A percentile compares a stretch with the other conserved stretches of the same genome.
Evolutionary conservation across 2,888 invertebrate genomes (phyloP).

Genomic region (Dryomyza anilis): DNA sequence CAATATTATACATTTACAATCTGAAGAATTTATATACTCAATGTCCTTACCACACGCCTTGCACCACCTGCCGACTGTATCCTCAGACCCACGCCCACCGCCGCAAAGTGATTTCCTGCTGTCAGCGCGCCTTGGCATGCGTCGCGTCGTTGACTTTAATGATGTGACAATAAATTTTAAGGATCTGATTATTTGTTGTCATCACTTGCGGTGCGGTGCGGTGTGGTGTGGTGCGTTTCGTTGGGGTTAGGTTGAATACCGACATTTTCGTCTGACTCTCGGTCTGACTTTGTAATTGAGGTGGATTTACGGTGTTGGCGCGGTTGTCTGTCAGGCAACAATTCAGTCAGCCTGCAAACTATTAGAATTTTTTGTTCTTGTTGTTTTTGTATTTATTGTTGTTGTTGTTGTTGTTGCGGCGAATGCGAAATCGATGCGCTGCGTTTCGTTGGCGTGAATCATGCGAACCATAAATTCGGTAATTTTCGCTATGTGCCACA

Average conservation of each 20-base stretch:
- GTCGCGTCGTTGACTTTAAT: conserved; percentile 18
- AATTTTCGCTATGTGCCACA: conserved; percentile 14
- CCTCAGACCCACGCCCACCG: too few relatives aligned
- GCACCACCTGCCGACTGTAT: too few relatives aligned
- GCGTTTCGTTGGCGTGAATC: conserved; percentile 14
- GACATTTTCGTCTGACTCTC: background rate
- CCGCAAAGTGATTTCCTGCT: too few relatives aligned
- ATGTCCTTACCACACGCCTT: background rate
- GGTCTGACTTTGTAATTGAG: background rate
- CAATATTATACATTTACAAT: too few relatives aligned
- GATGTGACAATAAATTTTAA: conserved; percentile 32
- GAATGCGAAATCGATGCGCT: conserved; percentile 22
- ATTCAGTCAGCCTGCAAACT: too few relatives aligned
- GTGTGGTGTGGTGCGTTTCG: background rate
- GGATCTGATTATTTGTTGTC: conserved; percentile 29
- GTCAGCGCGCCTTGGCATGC: too few relatives aligned
- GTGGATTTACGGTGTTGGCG: background rate
- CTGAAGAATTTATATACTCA: too few relatives aligned
- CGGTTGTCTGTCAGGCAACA: too few relatives aligned
- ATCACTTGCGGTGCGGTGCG: conserved; percentile 7
- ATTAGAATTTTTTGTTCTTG: too few relatives aligned
- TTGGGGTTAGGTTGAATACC: background rate
- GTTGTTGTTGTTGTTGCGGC: too few relatives aligned
- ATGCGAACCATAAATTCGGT: conserved; percentile 21
- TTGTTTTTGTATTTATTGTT: too few relatives aligned